Percentiles rank a stretch among this genome's conserved stretches.
phyloP scores from a whole-genome alignment of 2,888 invertebrate species.

The Dinocampus coccinellae region DNA sequence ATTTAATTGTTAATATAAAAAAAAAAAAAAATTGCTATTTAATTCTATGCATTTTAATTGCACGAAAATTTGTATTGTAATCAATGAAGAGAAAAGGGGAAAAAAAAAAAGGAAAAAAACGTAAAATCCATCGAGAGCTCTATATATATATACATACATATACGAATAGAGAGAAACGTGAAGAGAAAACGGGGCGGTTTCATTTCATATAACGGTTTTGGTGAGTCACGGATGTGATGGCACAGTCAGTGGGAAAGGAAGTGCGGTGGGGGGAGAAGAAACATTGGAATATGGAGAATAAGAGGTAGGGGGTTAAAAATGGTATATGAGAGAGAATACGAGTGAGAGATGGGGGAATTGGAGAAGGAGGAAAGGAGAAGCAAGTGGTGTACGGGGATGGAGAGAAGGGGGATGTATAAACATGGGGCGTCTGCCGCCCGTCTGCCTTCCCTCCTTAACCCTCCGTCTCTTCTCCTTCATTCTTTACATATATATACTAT shows the following conservation, averaged over 20 bases:
- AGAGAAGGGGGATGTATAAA: conserved; percentile 56
- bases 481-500: conserved; percentile 27
- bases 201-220: conserved; percentile 12
- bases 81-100: background rate
- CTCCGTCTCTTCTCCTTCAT: conserved; percentile 30
- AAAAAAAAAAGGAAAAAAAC: background rate
- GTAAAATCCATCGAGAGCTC: background rate
- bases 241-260: background rate
- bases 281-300: background rate
- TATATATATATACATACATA: background rate
- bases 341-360: conserved; percentile 31
- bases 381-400: conserved; percentile 40
- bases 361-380: conserved; percentile 13
- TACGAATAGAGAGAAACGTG: background rate
- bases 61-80: background rate
- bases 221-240: conserved; percentile 8
- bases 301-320: background rate
- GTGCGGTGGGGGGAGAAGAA: background rate
- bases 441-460: conserved; percentile 64
- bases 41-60: background rate
- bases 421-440: conserved; percentile 67
- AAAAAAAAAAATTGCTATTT: background rate
- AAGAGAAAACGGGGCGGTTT: conserved; percentile 17
- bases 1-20: too few species aligned
- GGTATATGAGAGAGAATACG: conserved; percentile 19